phyloP scores from a whole-genome alignment of 2,888 invertebrate species.

The Petrophora chlorosata region DNA sequence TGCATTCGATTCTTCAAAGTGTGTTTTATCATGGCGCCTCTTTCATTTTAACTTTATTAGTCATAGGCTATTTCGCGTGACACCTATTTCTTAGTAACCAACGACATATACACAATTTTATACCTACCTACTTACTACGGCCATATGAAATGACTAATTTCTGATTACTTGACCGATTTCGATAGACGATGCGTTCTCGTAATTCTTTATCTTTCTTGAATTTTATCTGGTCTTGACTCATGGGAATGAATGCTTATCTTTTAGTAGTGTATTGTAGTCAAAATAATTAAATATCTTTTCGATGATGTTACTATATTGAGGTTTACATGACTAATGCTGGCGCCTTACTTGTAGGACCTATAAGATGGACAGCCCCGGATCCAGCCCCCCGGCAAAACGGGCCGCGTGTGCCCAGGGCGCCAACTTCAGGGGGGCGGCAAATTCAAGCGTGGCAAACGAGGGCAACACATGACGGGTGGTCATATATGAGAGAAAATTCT shows the following conservation, averaged over 20 bases:
- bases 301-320: not conserved
- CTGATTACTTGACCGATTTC: conserved; percentile 22
- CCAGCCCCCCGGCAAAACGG: no score
- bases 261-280: conserved; percentile 7
- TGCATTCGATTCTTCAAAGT: no score
- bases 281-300: conserved; percentile 6
- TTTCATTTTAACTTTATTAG: not conserved
- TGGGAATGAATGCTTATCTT: conserved; percentile 17
- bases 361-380: no score
- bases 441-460: no score
- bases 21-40: not conserved
- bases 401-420: no score
- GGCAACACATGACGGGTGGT: no score
- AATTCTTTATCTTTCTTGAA: conserved; percentile 20
- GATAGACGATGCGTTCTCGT: conserved; percentile 16
- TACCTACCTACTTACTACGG: no score
- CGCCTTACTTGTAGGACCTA: no score
- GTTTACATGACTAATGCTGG: not conserved
- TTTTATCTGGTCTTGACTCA: conserved; percentile 27
- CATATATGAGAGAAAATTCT: no score
- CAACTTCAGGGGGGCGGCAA: no score
- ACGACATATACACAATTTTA: no score
- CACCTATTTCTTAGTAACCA: not conserved
- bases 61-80: not conserved
- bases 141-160: conserved; percentile 27